These are phyloP conservation scores for Podotricha telesiphe DNA, from an alignment of 2,888 invertebrate species.

Conservation along the genomic window DNA sequence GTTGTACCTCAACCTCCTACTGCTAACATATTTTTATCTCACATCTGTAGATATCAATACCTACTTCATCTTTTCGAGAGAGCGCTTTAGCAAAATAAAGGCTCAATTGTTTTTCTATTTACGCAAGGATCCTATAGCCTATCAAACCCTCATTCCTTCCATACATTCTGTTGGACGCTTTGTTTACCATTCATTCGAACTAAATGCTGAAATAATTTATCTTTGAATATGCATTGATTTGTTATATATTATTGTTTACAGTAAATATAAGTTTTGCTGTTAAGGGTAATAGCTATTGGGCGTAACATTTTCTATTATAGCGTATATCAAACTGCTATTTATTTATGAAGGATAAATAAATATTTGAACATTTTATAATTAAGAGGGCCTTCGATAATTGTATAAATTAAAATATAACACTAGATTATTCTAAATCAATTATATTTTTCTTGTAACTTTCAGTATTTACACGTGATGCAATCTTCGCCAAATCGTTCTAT, in stretches of 20 bases:
- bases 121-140: constrained; percentile 29
- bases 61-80: constrained; percentile 20
- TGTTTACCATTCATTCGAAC: constrained; percentile 28
- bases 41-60: constrained; percentile 12
- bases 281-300: neutral
- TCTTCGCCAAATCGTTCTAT: neutral
- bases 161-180: constrained; percentile 17
- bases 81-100: constrained; percentile 33
- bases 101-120: constrained; percentile 42
- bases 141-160: constrained; percentile 32
- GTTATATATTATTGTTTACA: neutral
- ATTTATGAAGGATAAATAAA: too few species aligned
- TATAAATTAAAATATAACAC: neutral
- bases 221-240: constrained; percentile 24
- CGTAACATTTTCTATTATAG: neutral
- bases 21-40: constrained; percentile 5
- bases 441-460: neutral
- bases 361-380: too few species aligned
- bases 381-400: too few species aligned
- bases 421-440: neutral
- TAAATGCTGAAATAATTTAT: constrained; percentile 20
- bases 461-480: neutral
- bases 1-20: neutral
- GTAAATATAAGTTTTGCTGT: neutral
- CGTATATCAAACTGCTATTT: neutral